Base-by-base conservation (phyloP, 2,797 vertebrate genomes). In the Micropoecilia bifurca region DNA sequence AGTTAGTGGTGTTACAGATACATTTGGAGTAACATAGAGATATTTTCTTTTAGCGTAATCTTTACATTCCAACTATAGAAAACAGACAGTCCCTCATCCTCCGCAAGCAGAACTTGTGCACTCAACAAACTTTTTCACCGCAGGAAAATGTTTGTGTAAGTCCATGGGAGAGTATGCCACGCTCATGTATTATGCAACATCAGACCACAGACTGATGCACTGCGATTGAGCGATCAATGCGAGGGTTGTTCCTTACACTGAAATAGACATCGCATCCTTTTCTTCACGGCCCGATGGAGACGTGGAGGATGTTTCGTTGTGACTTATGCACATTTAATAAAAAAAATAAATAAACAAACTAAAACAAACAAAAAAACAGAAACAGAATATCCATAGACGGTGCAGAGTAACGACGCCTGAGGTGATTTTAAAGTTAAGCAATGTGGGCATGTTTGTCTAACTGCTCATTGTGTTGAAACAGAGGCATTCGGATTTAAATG, bases 401-500 rank as follows among this genome's bases (percentile, higher is more conserved):
- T 25, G 63, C 20, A 41, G 4, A 6, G 66, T 6, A 47, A 0
- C 53, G 80, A 72, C 30, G 63, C 85, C 71, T 46, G 6, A 14
- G 8, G 74, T 50, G 71, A 25, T 82, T 79, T 63, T 0, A 55
- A 63, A 45, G 41, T 45, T 43, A 45, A 45, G 14, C 16, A 45
- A n/a, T 78, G 74, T 76, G 72, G 78, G 77, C 77, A 50, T 68
- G 25, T 80, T 81, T 72, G 80, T 63, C 41, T 43, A 68, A 47
- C 57, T 80, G 82, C 50, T 63, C 57, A 73, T 53, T 81, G 68
- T 77, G 80, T 85, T 85, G 39, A 75, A 83, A 83, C 61, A 80
- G 75, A 76, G 50, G 48, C 77, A 16, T 57, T 57, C 55, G 12
- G 61, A 73, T 85, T 73, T 90, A 75, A 90, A 86, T 90, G 88